phyloP scores from a whole-genome alignment of 30 jellyfish, hydroid and myxozoan genomes.

The Sanderia malayensis region DNA sequence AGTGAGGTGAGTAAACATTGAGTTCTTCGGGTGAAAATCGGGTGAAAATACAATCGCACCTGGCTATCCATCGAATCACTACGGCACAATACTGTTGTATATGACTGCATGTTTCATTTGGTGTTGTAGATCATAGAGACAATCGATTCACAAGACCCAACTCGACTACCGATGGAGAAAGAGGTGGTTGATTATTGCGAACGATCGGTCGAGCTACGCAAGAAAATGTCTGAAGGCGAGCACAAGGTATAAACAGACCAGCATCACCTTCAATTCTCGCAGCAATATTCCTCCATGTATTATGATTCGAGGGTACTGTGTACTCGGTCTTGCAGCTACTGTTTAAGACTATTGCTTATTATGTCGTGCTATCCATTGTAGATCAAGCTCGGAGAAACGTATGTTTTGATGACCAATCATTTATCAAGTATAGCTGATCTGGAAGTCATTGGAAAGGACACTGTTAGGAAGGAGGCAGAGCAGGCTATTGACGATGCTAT shows the following conservation, averaged over 20 bases:
- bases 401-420: constrained; percentile 58
- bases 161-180: constrained; percentile 59
- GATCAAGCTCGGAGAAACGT: constrained; percentile 56
- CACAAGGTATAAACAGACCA: too few relatives aligned
- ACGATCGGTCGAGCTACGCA: constrained; percentile 57
- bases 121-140: constrained; percentile 25
- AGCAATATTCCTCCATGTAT: too few relatives aligned
- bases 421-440: constrained; percentile 66
- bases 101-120: not conserved
- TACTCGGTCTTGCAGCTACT: too few relatives aligned
- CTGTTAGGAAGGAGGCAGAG: constrained; percentile 86
- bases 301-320: too few relatives aligned
- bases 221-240: constrained; percentile 39
- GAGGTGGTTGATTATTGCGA: constrained; percentile 76
- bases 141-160: constrained; percentile 14
- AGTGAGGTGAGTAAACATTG: constrained; percentile 48
- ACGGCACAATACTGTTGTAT: not conserved
- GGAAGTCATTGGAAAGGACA: constrained; percentile 67
- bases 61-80: too few relatives aligned
- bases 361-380: constrained; percentile 9
- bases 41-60: too few relatives aligned
- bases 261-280: too few relatives aligned
- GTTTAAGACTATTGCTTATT: too few relatives aligned
- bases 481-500: constrained; percentile 88
- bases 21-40: too few relatives aligned